phyloP scores from a whole-genome alignment of 2,888 invertebrate genomes.

The Morpho deidamia region DNA sequence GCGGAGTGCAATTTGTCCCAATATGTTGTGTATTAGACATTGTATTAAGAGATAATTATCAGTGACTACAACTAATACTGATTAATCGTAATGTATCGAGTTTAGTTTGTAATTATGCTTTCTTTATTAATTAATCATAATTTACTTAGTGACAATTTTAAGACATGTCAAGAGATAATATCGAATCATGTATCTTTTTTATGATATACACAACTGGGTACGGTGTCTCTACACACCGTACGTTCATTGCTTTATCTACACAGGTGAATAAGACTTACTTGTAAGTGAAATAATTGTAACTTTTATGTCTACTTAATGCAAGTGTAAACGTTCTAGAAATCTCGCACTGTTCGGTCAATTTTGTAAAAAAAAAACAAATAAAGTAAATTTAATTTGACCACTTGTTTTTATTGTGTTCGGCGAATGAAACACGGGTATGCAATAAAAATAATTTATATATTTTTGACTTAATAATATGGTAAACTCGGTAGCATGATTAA shows the following conservation, averaged over 20 bases:
- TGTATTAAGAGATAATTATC: constrained; percentile 61
- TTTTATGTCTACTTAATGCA: constrained; percentile 78
- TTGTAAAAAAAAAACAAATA: constrained; percentile 67
- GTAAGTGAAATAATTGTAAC: constrained; percentile 74
- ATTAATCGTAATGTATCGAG: constrained; percentile 64
- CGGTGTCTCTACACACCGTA: constrained; percentile 41
- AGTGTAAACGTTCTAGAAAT: constrained; percentile 79
- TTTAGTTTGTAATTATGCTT: constrained; percentile 73
- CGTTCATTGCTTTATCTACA: constrained; percentile 67
- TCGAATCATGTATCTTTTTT: constrained; percentile 69
- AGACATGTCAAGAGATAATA: constrained; percentile 53
- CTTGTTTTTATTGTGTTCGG: constrained; percentile 43
- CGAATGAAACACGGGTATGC: constrained; percentile 49
- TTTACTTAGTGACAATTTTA: constrained; percentile 71
- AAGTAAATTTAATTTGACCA: constrained; percentile 71
- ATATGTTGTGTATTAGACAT: constrained; percentile 69
- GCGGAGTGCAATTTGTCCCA: constrained; percentile 64
- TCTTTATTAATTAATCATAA: constrained; percentile 71
- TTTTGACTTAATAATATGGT: constrained; percentile 71
- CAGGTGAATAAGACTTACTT: constrained; percentile 76
- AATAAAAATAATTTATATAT: constrained; percentile 77
- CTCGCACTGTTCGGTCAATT: constrained; percentile 80
- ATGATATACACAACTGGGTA: constrained; percentile 56
- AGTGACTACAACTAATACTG: constrained; percentile 59
- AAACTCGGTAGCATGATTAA: constrained; percentile 75